These are phyloP conservation scores for Prionailurus viverrinus DNA, from an alignment of 2,113 vertebrate species.

Conservation along the genomic window DNA sequence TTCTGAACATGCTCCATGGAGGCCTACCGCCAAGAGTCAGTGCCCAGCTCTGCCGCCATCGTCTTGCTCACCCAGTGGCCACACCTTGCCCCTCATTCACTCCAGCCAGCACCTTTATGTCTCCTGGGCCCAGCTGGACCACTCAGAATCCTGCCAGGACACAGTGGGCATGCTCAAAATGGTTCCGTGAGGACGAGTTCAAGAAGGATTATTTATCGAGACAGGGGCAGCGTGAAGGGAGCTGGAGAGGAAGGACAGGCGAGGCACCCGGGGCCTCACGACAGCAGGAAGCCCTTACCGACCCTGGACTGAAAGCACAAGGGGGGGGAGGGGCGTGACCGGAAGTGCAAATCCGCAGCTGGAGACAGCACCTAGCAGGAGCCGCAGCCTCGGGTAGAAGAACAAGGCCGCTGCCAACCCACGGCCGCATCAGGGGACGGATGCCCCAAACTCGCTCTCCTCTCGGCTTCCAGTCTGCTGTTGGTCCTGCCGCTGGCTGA, in stretches of 20 bases:
- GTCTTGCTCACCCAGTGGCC: accelerated
- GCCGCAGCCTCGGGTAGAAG: background rate
- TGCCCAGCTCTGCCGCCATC: background rate
- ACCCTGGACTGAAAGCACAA: background rate
- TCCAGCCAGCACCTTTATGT: accelerated
- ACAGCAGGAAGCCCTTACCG: accelerated
- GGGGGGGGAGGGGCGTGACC: accelerated
- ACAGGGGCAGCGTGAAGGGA: background rate
- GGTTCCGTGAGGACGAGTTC: background rate
- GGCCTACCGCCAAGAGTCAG: no score
- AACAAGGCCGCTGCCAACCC: background rate
- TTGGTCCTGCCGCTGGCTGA: background rate
- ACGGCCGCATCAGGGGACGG: accelerated
- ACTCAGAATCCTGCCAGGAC: background rate
- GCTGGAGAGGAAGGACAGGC: background rate
- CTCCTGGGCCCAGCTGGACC: background rate
- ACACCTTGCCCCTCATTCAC: background rate
- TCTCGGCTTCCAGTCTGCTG: background rate
- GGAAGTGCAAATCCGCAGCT: background rate
- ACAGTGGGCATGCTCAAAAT: background rate
- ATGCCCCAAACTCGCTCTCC: background rate
- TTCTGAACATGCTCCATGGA: no score
- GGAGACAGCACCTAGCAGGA: background rate
- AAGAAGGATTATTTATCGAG: background rate
- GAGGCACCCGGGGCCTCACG: background rate